Evolutionary conservation across 2,113 vertebrate genomes (phyloP).

Genomic region (Cochlearius cochlearius): DNA sequence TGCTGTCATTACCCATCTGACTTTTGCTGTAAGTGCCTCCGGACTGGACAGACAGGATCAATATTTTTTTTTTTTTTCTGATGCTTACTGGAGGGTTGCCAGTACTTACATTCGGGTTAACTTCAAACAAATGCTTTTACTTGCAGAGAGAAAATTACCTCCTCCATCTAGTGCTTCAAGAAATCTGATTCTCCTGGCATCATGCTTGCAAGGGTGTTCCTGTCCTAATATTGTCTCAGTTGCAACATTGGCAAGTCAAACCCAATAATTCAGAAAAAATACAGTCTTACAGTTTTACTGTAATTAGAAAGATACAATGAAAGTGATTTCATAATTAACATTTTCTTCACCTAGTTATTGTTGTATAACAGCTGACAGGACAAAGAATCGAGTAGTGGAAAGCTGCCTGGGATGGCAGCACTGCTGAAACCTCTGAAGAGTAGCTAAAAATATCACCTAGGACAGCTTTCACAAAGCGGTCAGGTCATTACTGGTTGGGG

Average conservation of each 20-base stretch:
- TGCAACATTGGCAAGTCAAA: neutral
- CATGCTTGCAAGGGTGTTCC: neutral
- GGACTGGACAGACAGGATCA: neutral
- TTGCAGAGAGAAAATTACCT: neutral
- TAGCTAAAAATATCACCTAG: neutral
- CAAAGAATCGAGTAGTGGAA: neutral
- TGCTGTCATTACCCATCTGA: neutral
- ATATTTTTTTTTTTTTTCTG: neutral
- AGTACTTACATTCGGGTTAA: neutral
- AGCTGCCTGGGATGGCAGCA: neutral
- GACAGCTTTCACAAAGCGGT: neutral
- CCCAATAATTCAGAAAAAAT: neutral
- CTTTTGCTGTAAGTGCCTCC: neutral
- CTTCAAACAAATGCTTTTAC: neutral
- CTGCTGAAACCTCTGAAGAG: neutral
- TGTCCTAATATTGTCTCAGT: neutral
- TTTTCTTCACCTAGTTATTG: neutral
- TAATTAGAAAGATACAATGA: neutral
- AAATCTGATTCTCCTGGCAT: neutral
- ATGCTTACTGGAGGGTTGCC: neutral
- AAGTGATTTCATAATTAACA: neutral
- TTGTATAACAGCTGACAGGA: neutral
- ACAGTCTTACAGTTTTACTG: neutral
- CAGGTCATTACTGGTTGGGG: neutral
- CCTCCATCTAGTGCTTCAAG: neutral